phyloP scores from a whole-genome alignment of 1,140 invertebrate genomes.

The Bombus waltoni region DNA sequence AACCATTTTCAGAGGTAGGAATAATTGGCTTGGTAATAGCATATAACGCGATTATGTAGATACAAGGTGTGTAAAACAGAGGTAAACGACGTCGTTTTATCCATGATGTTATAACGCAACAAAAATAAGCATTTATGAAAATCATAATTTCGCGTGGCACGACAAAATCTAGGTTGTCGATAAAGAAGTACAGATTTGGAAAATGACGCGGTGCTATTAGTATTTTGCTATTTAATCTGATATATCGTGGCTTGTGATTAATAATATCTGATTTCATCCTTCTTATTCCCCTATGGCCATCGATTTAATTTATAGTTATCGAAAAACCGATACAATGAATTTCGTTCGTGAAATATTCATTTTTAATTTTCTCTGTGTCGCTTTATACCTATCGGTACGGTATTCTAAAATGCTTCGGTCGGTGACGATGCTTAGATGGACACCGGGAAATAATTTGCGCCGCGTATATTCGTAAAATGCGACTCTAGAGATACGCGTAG shows the following conservation, averaged over 20 bases:
- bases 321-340: too few relatives aligned
- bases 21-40: not conserved
- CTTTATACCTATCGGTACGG: too few relatives aligned
- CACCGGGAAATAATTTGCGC: not conserved
- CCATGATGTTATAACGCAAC: not conserved
- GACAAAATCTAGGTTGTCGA: not conserved
- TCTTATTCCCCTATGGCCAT: too few relatives aligned
- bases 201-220: not conserved
- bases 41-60: not conserved
- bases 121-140: not conserved
- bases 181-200: not conserved
- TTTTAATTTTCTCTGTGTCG: not conserved
- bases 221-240: not conserved
- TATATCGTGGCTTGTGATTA: not conserved
- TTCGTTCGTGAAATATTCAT: not conserved
- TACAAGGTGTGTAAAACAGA: not conserved
- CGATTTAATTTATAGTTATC: too few relatives aligned
- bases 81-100: not conserved
- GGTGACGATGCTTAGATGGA: not conserved
- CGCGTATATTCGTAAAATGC: not conserved
- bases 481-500: not conserved
- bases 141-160: not conserved
- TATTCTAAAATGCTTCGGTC: too few relatives aligned
- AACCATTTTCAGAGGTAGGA: not conserved
- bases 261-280: not conserved